These are phyloP conservation scores for Asarcornis scutulata DNA, from an alignment of 2,113 vertebrate species.

Conservation along the genomic window DNA sequence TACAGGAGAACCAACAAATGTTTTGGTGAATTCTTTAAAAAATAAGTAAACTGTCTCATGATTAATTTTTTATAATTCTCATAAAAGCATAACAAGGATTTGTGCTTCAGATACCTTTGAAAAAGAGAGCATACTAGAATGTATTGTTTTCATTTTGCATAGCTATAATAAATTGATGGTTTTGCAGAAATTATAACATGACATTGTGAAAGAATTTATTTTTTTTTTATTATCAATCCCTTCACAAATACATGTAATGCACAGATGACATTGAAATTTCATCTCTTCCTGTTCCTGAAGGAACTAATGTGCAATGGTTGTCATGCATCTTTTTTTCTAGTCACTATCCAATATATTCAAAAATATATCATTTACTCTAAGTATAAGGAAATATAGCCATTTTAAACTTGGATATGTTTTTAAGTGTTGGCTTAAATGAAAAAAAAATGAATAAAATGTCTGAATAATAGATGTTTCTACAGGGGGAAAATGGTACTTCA, in stretches of 20 bases:
- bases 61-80: conserved; percentile 11
- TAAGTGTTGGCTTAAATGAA: background rate
- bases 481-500: background rate
- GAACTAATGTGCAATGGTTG: background rate
- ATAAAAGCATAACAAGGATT: background rate
- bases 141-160: background rate
- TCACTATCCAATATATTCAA: background rate
- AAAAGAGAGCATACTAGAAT: background rate
- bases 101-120: background rate
- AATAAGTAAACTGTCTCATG: background rate
- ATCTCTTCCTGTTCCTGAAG: background rate
- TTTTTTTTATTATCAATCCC: background rate
- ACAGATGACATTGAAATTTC: background rate
- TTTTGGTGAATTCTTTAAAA: background rate
- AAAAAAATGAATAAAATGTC: background rate
- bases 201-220: background rate
- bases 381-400: background rate
- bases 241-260: background rate
- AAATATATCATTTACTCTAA: background rate
- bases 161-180: background rate
- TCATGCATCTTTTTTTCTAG: background rate
- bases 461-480: background rate
- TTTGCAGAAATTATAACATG: background rate
- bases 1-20: background rate
- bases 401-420: background rate